Base-by-base conservation (phyloP, 1,140 invertebrate species). In the Brachionus rubens region DNA sequence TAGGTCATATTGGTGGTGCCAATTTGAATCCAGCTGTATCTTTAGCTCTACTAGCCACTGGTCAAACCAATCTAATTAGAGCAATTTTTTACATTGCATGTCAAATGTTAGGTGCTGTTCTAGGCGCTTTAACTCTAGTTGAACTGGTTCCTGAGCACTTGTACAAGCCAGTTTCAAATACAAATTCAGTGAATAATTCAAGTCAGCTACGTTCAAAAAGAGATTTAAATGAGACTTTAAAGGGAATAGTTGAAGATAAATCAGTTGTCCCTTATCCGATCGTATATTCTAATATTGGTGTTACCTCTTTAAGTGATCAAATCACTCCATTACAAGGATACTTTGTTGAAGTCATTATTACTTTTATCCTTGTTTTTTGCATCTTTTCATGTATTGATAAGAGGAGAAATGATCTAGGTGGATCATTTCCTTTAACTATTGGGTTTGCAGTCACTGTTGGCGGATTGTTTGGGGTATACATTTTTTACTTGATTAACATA, bases 21-120 rank as follows among this genome's bases (percentile, higher is more conserved):
- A 92, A 94, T 82, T 90, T 95, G 72, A 94, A 94, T 82, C 92
- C 92, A 0, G 92, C 92, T 0, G 91, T 95, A 0, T 92, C 91
- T 0, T 52, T 89, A 7, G 92, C 91, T 9, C 87, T 93, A 76
- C 83, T 94, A 16, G 76, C 80, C 2, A 81, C 82, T 3, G 75
- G 82, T n/a, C 79, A 82, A 33, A 68, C 21, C 78, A 54, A 59
- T 47, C 80, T 92, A 3, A 80, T 92, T 1, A 89, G 89, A 82
- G 87, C 88, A 0, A 41, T 89, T 7, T 88, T 90, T 77, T 94
- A 92, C 82, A 87, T 92, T n/a, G 83, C 89, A 0, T 88, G 88
- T 14, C 92, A 93, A 81, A 89, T 89, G 77, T 86, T 91, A 75
- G 91, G 91, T 10, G 90, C 89, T 24, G 88, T 91, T 41, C 88